Base-by-base conservation (phyloP, 2,888 invertebrate species). In the Trissoscelio sp. region DNA sequence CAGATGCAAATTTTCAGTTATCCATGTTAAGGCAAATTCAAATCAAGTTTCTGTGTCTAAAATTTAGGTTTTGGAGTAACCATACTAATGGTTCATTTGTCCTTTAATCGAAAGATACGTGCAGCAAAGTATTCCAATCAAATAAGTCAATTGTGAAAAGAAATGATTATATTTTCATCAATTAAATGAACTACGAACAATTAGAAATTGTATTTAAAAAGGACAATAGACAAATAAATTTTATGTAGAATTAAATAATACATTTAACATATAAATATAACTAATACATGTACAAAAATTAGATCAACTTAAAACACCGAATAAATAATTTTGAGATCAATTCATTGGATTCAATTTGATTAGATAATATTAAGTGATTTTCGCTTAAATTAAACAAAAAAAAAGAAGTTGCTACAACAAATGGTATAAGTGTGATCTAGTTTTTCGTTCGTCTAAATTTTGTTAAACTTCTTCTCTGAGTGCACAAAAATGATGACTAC, bases 381-480 rank as follows among this genome's bases (percentile, higher is more conserved):
- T n/a, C n/a, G n/a, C n/a, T n/a, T n/a, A 14, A 12, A 12, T 44
- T 44, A 1, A 44, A 44, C n/a, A n/a, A n/a, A n/a, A n/a, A n/a
- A n/a, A n/a, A n/a, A n/a, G 14, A 42, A 12, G 1, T 18, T 55
- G 6, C 6, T n/a, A 11, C n/a, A 55, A 55, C 55, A 55, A 55
- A 14, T 11, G 11, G 11, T 16, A 37, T 37, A 39, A 58, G 44
- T 46, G 31, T 72, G 72, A 53, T 62, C 62, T 64, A 73, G 39
- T 73, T 64, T 73, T 73, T 55, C 24, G 55, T 62, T 55, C 55
- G 51, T 44, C 42, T 14, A 44, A 57, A 44, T 37, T 42, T 74
- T 74, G 55, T 64, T 46, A 64, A 77, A 77, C 69, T 77, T 62
- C 55, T 62, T 62, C 78, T 70, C 44, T 55, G 70, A 70, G 66